These are phyloP conservation scores for Trypoxylon attenuatum DNA, from an alignment of 2,888 invertebrate species.

Conservation along the genomic window DNA sequence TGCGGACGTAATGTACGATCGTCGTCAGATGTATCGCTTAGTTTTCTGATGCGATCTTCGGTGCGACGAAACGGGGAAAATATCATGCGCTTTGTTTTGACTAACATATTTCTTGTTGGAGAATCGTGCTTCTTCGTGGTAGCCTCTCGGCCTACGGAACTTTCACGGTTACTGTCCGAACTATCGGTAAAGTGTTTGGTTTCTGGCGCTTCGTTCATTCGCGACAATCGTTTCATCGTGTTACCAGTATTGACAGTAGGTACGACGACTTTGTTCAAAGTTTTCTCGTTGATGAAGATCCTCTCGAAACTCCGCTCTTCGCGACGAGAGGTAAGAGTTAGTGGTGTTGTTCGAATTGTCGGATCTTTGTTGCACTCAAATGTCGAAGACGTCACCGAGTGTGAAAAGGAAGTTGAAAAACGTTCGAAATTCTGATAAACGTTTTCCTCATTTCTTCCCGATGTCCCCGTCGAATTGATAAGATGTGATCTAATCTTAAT, in stretches of 20 bases:
- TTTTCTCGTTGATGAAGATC: slow-evolving; percentile 63
- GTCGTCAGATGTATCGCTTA: slow-evolving; percentile 10
- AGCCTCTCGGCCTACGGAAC: background rate
- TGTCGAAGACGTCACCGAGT: background rate
- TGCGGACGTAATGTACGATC: slow-evolving; percentile 10
- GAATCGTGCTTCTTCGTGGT: slow-evolving; percentile 43
- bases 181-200: background rate
- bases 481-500: background rate
- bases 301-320: slow-evolving; percentile 56
- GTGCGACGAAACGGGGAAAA: slow-evolving; percentile 82
- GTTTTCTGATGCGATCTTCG: slow-evolving; percentile 32
- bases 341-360: slow-evolving; percentile 31
- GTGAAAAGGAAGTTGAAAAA: background rate
- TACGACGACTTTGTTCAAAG: slow-evolving; percentile 66
- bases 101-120: slow-evolving; percentile 79
- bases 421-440: background rate
- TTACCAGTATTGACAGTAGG: slow-evolving; percentile 54
- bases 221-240: background rate
- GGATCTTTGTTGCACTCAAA: slow-evolving; percentile 6
- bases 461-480: background rate
- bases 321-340: slow-evolving; percentile 38
- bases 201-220: background rate
- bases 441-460: background rate
- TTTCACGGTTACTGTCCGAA: background rate
- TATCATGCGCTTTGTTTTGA: slow-evolving; percentile 87